phyloP scores from a whole-genome alignment of 2,888 invertebrate species.

The Panopea generosa region DNA sequence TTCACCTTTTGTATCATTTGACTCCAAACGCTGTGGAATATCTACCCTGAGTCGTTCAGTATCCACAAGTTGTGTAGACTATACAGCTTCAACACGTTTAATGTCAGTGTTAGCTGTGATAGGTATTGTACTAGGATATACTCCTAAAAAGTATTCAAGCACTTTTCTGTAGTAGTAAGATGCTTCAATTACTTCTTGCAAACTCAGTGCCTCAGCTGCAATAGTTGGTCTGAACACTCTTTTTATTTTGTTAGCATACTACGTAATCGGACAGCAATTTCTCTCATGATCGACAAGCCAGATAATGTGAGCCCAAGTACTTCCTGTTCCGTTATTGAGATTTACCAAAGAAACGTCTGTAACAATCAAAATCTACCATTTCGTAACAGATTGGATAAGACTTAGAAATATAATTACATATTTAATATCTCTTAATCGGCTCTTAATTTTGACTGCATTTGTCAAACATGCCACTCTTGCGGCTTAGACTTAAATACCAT shows the following conservation, averaged over 20 bases:
- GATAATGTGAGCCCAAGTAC: constrained; percentile 40
- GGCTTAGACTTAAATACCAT: constrained; percentile 42
- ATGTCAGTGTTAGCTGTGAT: constrained; percentile 40
- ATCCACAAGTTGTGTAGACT: constrained; percentile 48
- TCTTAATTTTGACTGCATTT: constrained; percentile 22
- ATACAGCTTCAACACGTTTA: constrained; percentile 39
- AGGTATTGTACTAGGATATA: constrained; percentile 18
- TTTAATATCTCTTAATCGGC: constrained; percentile 38
- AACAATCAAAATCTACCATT: constrained; percentile 44
- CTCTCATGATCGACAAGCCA: constrained; percentile 42
- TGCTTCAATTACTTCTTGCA: too few species aligned
- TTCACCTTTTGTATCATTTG: too few species aligned
- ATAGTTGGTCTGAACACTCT: too few species aligned
- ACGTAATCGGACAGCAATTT: constrained; percentile 47
- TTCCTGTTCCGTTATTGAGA: constrained; percentile 43
- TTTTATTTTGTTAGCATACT: too few species aligned
- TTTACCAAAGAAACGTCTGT: constrained; percentile 55
- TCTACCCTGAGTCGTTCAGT: constrained; percentile 40
- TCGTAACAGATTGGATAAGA: constrained; percentile 3
- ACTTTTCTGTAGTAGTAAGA: constrained; percentile 29
- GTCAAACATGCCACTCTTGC: constrained; percentile 22
- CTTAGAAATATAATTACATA: constrained; percentile 39
- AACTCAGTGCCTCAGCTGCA: too few species aligned
- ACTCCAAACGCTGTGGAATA: too few species aligned
- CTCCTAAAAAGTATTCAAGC: constrained; percentile 19